Percentiles rank a stretch among this genome's conserved stretches.
Conservation (phyloP, 2,113 vertebrate species). For the Seriola rivoliana region DNA sequence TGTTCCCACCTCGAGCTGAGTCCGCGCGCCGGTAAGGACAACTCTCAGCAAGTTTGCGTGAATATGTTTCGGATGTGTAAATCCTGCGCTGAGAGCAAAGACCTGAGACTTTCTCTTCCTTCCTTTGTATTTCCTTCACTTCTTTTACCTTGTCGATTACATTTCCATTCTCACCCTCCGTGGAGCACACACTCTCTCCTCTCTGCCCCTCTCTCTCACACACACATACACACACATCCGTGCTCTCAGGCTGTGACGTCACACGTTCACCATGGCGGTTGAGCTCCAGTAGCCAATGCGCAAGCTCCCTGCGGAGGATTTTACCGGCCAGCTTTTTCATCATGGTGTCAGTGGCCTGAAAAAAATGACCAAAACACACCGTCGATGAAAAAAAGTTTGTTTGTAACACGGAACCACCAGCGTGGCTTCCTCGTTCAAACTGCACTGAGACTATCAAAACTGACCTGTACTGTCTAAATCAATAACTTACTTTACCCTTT, state of each 20-base stretch:
- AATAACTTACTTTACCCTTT: background rate
- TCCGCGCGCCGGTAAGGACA: slow-evolving; percentile 30
- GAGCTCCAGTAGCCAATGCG: slow-evolving; percentile 66
- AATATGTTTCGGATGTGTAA: slow-evolving; percentile 6
- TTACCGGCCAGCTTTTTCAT: slow-evolving; percentile 27
- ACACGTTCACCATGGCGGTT: slow-evolving; percentile 67
- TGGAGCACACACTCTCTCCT: slow-evolving; percentile 17
- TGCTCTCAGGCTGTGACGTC: slow-evolving; percentile 76
- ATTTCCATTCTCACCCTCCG: slow-evolving; percentile 59
- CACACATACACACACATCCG: slow-evolving; percentile 66
- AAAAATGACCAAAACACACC: background rate
- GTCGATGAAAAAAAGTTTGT: background rate
- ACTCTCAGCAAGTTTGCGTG: slow-evolving; percentile 63
- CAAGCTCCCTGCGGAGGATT: slow-evolving; percentile 58
- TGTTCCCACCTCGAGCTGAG: slow-evolving; percentile 57
- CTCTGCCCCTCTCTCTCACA: slow-evolving; percentile 3
- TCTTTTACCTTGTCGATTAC: slow-evolving; percentile 61
- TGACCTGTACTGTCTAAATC: background rate
- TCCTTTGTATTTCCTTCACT: slow-evolving; percentile 42
- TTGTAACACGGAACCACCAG: background rate
- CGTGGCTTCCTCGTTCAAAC: background rate
- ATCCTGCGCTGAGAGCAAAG: background rate
- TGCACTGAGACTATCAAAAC: background rate
- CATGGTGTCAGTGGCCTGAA: slow-evolving; percentile 21
- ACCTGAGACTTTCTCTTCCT: slow-evolving; percentile 26